A percentile compares a stretch with the other conserved stretches of the same genome.
Conservation (phyloP, 2,888 invertebrate genomes). For the Argyresthia goedartella region DNA sequence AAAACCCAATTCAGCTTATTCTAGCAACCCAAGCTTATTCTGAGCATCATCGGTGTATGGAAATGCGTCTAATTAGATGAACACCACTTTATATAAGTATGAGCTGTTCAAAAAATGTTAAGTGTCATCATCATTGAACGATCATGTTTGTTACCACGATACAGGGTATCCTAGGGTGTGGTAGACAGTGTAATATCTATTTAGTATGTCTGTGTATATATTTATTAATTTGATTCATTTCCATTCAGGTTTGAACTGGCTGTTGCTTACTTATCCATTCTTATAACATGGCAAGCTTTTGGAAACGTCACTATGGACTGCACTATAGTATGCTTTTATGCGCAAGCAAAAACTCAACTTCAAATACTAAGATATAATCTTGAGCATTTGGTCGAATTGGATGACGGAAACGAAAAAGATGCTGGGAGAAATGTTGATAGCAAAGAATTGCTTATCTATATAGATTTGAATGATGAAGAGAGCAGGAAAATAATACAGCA, state of each 20-base stretch:
- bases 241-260: slow-evolving; percentile 39
- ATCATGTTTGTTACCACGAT: too few relatives aligned
- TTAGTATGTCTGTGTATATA: too few relatives aligned
- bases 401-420: slow-evolving; percentile 11
- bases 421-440: slow-evolving; percentile 11
- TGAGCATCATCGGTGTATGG: too few relatives aligned
- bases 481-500: slow-evolving; percentile 19
- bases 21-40: too few relatives aligned
- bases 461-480: slow-evolving; percentile 18
- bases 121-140: too few relatives aligned
- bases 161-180: too few relatives aligned
- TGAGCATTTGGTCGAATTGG: slow-evolving; percentile 28
- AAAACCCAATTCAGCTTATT: too few relatives aligned
- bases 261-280: slow-evolving; percentile 30
- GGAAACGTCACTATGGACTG: slow-evolving; percentile 51
- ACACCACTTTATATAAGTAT: too few relatives aligned
- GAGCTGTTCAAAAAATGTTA: too few relatives aligned
- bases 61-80: too few relatives aligned
- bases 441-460: slow-evolving; percentile 11
- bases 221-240: too few relatives aligned
- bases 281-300: slow-evolving; percentile 39
- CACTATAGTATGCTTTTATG: slow-evolving; percentile 43
- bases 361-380: slow-evolving; percentile 39
- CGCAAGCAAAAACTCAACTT: slow-evolving; percentile 42
- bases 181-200: too few relatives aligned